Evolutionary conservation across 2,113 vertebrate species (phyloP).

Genomic region (Pipra filicauda): DNA sequence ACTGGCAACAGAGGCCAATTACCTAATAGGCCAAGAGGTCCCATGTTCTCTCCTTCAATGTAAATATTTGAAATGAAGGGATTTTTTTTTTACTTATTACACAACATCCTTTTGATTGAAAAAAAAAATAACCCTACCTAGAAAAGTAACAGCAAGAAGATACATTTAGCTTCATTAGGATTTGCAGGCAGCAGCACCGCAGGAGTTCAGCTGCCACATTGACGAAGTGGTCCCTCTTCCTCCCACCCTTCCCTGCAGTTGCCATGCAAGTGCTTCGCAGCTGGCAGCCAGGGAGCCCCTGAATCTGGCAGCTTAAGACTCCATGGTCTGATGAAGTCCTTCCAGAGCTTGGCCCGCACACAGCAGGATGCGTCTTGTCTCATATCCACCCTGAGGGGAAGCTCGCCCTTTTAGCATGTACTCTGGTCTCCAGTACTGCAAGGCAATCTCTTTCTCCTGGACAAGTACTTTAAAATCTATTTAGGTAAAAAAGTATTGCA

Average conservation of each 20-base stretch:
- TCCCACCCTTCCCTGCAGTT: neutral
- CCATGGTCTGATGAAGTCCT: neutral
- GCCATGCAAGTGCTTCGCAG: neutral
- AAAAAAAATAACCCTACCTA: neutral
- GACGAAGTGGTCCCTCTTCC: neutral
- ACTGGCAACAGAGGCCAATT: neutral
- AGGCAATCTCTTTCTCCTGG: neutral
- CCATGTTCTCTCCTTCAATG: neutral
- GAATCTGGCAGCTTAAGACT: neutral
- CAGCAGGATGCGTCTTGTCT: neutral
- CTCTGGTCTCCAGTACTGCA: neutral
- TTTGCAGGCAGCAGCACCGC: neutral
- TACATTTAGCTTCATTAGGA: neutral
- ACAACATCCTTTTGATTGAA: neutral
- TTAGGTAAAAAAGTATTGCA: neutral
- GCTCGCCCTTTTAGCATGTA: neutral
- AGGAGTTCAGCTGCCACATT: neutral
- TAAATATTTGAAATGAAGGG: neutral
- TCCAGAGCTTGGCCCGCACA: neutral
- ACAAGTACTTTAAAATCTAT: neutral
- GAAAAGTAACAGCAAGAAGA: neutral
- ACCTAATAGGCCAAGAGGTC: neutral
- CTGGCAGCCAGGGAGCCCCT: neutral
- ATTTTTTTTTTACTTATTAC: neutral
- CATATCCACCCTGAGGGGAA: neutral